Conservation (phyloP, 2,113 vertebrate genomes). For the Dunckerocampus dactyliophorus region DNA sequence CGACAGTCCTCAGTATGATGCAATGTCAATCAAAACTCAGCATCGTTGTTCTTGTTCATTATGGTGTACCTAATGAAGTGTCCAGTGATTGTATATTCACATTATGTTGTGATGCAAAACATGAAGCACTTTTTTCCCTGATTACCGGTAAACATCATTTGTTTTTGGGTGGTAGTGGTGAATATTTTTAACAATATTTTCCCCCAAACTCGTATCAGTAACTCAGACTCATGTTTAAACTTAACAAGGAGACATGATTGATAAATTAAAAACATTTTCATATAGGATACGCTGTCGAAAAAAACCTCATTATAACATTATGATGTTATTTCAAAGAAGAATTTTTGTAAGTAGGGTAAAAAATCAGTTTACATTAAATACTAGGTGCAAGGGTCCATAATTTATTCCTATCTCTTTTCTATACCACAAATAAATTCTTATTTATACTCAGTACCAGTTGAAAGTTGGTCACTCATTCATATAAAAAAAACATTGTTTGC, state of each 20-base stretch:
- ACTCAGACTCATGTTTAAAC: too few relatives aligned
- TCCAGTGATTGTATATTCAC: not conserved
- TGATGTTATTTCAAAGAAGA: not conserved
- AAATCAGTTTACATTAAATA: slow-evolving; percentile 1
- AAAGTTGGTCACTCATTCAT: not conserved
- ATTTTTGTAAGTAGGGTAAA: too few relatives aligned
- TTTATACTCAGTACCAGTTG: not conserved
- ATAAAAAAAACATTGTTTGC: not conserved
- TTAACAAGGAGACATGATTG: too few relatives aligned
- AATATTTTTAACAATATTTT: not conserved
- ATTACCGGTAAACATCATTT: not conserved
- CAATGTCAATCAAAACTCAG: not conserved
- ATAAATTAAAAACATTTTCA: too few relatives aligned
- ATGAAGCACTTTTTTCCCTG: not conserved
- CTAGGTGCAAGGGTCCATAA: not conserved
- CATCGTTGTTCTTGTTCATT: not conserved
- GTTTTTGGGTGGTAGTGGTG: not conserved
- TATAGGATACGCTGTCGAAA: too few relatives aligned
- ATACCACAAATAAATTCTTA: not conserved
- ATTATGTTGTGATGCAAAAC: not conserved
- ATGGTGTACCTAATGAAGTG: not conserved
- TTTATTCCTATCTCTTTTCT: not conserved
- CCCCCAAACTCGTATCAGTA: not conserved
- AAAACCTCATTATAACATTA: not conserved
- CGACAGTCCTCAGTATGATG: not conserved